Evolutionary conservation across 1,140 invertebrate species (phyloP).

Genomic region (Drosophila melanogaster): DNA sequence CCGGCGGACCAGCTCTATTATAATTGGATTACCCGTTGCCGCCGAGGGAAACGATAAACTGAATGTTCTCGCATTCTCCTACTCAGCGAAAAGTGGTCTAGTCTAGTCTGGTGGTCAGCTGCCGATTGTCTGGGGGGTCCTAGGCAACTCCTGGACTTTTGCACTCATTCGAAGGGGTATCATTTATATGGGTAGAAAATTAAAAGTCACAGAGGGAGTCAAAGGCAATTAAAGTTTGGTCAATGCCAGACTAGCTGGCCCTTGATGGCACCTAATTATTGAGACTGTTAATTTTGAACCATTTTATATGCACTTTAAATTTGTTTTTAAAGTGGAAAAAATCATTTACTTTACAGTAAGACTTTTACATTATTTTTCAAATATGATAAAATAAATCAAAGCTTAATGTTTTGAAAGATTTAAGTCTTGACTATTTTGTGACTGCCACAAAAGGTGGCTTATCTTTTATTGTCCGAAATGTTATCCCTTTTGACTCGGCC

Average conservation of each 20-base stretch:
- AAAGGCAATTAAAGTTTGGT: neutral
- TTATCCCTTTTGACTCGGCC: slow-evolving; percentile 5
- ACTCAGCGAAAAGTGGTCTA: slow-evolving; percentile 44
- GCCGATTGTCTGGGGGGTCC: slow-evolving; percentile 27
- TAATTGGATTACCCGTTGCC: slow-evolving; percentile 86
- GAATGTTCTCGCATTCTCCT: slow-evolving; percentile 55
- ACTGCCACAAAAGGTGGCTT: too few species aligned
- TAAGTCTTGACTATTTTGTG: too few species aligned
- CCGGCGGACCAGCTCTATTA: slow-evolving; percentile 52
- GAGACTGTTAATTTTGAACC: neutral
- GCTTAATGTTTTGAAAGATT: too few species aligned
- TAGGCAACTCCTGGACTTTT: slow-evolving; percentile 3
- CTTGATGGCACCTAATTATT: neutral
- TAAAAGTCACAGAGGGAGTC: neutral
- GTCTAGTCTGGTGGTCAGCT: slow-evolving; percentile 4
- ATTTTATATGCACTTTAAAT: neutral
- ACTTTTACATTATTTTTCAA: too few species aligned
- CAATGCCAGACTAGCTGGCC: slow-evolving; percentile 8
- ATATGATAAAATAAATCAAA: too few species aligned
- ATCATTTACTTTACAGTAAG: too few species aligned
- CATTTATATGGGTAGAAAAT: neutral
- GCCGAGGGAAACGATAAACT: slow-evolving; percentile 43
- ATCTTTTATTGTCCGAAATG: slow-evolving; percentile 3
- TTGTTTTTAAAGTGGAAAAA: neutral
- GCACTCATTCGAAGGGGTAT: slow-evolving; percentile 8